Conservation (phyloP, 1,140 invertebrate genomes). For the Cryptotermes secundus region DNA sequence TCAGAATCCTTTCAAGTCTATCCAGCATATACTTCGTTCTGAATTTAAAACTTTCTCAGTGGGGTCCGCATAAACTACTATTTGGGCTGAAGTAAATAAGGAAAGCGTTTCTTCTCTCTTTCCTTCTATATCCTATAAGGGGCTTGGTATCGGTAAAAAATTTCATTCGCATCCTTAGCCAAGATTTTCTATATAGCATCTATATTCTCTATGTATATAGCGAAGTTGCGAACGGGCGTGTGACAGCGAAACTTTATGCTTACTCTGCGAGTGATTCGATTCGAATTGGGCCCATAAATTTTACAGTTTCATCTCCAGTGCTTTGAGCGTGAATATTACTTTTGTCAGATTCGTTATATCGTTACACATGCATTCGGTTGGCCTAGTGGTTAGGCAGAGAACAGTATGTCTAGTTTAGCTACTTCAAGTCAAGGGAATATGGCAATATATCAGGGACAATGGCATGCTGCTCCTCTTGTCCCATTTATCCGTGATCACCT, state of each 20-base stretch:
- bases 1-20: too few relatives aligned
- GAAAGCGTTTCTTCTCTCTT: not conserved
- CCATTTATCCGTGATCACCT: not conserved
- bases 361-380: not conserved
- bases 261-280: constrained; percentile 9
- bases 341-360: not conserved
- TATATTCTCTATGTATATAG: not conserved
- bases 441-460: not conserved
- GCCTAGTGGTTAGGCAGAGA: too few relatives aligned
- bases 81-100: not conserved
- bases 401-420: too few relatives aligned
- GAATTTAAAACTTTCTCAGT: not conserved
- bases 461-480: not conserved
- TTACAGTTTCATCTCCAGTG: not conserved
- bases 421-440: not conserved
- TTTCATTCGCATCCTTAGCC: not conserved
- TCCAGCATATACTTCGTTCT: too few relatives aligned
- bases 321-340: constrained; percentile 3
- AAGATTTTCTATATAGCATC: not conserved
- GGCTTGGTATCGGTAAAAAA: not conserved
- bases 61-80: not conserved
- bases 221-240: constrained; percentile 8
- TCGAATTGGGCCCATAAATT: constrained; percentile 13
- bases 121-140: not conserved
- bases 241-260: constrained; percentile 16